phyloP scores from a whole-genome alignment of 2,797 vertebrate genomes.

The Oryzias dopingdopingensis region DNA sequence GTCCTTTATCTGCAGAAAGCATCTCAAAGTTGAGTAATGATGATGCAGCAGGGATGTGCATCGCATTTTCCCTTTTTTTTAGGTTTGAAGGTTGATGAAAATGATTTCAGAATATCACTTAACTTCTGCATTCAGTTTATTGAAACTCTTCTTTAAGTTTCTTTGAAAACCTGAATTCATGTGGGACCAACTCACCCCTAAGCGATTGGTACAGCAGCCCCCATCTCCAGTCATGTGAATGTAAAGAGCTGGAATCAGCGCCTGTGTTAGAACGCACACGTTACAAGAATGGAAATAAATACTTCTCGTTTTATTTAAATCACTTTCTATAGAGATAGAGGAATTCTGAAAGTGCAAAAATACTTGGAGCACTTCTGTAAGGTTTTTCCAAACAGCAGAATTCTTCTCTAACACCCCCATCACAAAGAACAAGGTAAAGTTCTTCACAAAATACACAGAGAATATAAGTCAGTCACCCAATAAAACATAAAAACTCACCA shows the following conservation, averaged over 20 bases:
- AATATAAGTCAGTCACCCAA: not conserved
- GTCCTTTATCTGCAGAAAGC: not conserved
- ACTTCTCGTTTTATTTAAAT: not conserved
- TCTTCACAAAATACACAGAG: not conserved
- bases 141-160: not conserved
- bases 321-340: not conserved
- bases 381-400: not conserved
- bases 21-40: not conserved
- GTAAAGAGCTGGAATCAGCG: slow-evolving; percentile 74
- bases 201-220: slow-evolving; percentile 76
- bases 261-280: slow-evolving; percentile 48
- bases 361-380: not conserved
- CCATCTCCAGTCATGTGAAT: slow-evolving; percentile 70
- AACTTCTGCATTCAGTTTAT: no score
- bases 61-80: not conserved
- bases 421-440: not conserved
- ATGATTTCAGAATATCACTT: no score
- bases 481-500: slow-evolving; percentile 66
- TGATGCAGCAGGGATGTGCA: slow-evolving; percentile 24
- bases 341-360: not conserved
- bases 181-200: slow-evolving; percentile 70
- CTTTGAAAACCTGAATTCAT: not conserved
- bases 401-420: no score
- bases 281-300: not conserved
- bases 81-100: no score